A percentile compares a stretch with the other conserved stretches of the same genome.
phyloP scores from a whole-genome alignment of 1,140 invertebrate genomes.

The Bactericera cockerelli region DNA sequence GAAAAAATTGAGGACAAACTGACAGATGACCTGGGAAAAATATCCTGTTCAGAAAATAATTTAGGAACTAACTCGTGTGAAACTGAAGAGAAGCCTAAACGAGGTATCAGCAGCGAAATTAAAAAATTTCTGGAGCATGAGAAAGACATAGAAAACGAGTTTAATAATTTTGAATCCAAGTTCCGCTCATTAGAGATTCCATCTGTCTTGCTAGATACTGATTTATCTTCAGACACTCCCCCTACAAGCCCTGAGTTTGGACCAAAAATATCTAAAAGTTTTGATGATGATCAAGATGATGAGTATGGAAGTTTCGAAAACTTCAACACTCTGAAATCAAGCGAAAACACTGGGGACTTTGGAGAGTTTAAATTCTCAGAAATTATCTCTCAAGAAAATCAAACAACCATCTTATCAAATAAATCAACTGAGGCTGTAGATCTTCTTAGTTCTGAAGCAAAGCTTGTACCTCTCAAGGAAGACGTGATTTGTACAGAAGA shows the following conservation, averaged over 20 bases:
- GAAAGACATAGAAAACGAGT: background rate
- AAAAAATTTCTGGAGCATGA: constrained; percentile 5
- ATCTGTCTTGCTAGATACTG: background rate
- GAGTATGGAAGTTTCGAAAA: constrained; percentile 3
- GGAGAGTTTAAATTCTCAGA: background rate
- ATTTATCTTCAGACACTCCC: background rate
- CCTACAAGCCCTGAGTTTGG: background rate
- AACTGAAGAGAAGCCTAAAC: background rate
- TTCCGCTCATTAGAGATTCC: background rate
- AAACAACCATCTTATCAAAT: no score
- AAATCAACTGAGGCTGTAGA: no score
- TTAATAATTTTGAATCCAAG: background rate
- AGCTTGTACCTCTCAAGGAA: background rate
- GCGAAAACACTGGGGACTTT: background rate
- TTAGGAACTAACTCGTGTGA: no score
- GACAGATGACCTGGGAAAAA: no score
- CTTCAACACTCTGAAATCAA: background rate
- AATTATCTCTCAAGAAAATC: no score
- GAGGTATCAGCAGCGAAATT: constrained; percentile 1
- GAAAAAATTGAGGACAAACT: no score
- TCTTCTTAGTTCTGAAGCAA: no score
- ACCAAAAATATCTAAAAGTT: constrained; percentile 6
- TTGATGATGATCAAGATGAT: constrained; percentile 2
- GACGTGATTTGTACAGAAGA: background rate
- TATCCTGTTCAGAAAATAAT: no score